Conservation (phyloP, 1,140 invertebrate species). For the Parapsyche elsis region DNA sequence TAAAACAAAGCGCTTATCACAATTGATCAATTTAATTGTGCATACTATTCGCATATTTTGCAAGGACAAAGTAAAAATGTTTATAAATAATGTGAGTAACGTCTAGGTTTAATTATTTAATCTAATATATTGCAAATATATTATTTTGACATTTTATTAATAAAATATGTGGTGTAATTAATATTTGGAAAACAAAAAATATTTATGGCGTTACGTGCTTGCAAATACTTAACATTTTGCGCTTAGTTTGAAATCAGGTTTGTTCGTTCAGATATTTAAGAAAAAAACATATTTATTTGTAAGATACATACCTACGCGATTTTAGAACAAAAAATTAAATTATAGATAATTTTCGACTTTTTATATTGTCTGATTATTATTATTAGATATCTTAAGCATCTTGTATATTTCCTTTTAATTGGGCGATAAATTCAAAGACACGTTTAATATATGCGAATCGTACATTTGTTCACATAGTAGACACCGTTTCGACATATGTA, state of each 20-base stretch:
- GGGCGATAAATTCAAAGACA: conserved; percentile 17
- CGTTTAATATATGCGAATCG: conserved; percentile 23
- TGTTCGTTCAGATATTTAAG: not conserved
- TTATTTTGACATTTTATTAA: conserved; percentile 13
- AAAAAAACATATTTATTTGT: not conserved
- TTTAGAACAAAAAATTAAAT: not conserved
- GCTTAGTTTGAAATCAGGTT: not conserved
- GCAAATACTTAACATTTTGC: not conserved
- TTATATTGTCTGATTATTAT: conserved; percentile 18
- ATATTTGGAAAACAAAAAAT: conserved; percentile 10
- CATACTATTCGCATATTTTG: no score
- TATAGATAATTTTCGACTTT: not conserved
- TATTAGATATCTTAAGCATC: conserved; percentile 26
- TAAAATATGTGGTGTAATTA: conserved; percentile 11
- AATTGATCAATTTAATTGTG: no score
- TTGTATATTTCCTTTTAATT: conserved; percentile 26
- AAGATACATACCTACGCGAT: not conserved
- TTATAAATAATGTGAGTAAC: no score
- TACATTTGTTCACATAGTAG: conserved; percentile 24
- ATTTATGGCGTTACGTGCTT: conserved; percentile 13
- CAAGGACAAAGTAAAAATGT: no score
- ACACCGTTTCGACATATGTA: conserved; percentile 12
- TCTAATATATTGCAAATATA: no score
- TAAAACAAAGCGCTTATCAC: no score
- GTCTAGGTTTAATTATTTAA: no score